Base-by-base conservation (phyloP, 2,888 invertebrate genomes). In the Apantesis nais region DNA sequence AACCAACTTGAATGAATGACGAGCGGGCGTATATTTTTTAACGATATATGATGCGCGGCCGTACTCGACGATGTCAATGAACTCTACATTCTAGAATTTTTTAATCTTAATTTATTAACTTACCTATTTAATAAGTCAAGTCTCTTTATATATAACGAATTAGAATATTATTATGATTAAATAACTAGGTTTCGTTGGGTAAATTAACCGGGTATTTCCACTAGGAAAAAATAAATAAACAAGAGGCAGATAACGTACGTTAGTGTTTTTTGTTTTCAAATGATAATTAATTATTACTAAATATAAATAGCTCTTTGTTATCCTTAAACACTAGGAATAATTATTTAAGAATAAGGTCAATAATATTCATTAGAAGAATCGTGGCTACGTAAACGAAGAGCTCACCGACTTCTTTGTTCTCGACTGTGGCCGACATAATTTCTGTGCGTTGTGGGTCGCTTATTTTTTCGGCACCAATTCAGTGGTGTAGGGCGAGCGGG, bases 401-500 rank as follows among this genome's bases (percentile, higher is more conserved):
- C 78, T 74, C 74, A 72, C 76, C 76, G 75, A 80, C 81, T 86
- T 91, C 93, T 94, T 94, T 94, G 93, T 94, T 93, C 92, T 84
- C 84, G 72, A 81, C 70, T 83, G 74, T 90, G 91, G 86, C 92
- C 92, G 93, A 93, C 92, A 88, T 92, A 90, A 91, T 89, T 92
- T 92, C 86, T 85, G 85, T 86, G 85, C 86, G 82, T 92, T 89
- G 90, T 94, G 87, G 94, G 93, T 94, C 93, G 92, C 89, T 92
- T 88, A 93, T 92, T 92, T 93, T 90, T 94, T 93, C 92, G 94
- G 92, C 94, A 93, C 91, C 90, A 88, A 90, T 93, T 81, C 88
- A 81, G 85, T 85, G 83, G 86, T 88, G 89, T 92, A 92, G 92
- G 90, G 90, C 92, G 83, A 78, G 85, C 86, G 91, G 90, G 70